Percentiles rank a stretch among this genome's conserved stretches.
These are phyloP conservation scores for Serilophus lunatus DNA, from an alignment of 2,113 vertebrate species.

Conservation along the genomic window DNA sequence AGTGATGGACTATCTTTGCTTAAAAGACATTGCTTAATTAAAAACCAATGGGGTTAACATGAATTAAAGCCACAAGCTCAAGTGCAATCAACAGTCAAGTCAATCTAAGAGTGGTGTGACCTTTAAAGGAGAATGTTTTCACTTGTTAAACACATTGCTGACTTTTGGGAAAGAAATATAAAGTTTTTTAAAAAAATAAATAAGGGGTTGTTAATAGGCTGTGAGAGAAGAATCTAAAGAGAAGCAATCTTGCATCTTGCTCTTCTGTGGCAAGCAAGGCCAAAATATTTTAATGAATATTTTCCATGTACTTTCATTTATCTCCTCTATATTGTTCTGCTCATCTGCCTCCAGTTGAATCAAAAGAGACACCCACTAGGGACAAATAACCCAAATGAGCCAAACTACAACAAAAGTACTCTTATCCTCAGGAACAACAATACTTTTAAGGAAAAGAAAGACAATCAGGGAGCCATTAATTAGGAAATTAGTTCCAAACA, in stretches of 20 bases:
- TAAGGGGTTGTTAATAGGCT: background rate
- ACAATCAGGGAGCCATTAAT: background rate
- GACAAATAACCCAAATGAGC: background rate
- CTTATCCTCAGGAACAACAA: background rate
- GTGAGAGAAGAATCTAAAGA: background rate
- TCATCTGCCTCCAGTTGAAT: background rate
- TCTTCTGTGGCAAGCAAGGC: background rate
- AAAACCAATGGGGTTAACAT: slow-evolving; percentile 40
- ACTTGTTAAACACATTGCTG: background rate
- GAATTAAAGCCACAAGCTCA: slow-evolving; percentile 14
- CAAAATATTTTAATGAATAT: background rate
- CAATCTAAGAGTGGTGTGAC: background rate
- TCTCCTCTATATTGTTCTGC: background rate
- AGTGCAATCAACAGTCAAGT: slow-evolving; percentile 14
- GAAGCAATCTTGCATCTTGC: background rate
- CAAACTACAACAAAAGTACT: background rate
- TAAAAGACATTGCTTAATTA: slow-evolving; percentile 34
- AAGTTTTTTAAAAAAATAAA: background rate
- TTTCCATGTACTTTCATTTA: background rate
- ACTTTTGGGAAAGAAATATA: background rate
- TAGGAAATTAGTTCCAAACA: slow-evolving; percentile 10
- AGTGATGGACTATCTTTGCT: background rate
- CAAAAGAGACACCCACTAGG: background rate
- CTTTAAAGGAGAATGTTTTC: slow-evolving; percentile 24
- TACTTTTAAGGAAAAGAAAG: background rate